Conservation (phyloP, 30 jellyfish, hydroid and myxozoan genomes). For the Phacellophora camtschatica region DNA sequence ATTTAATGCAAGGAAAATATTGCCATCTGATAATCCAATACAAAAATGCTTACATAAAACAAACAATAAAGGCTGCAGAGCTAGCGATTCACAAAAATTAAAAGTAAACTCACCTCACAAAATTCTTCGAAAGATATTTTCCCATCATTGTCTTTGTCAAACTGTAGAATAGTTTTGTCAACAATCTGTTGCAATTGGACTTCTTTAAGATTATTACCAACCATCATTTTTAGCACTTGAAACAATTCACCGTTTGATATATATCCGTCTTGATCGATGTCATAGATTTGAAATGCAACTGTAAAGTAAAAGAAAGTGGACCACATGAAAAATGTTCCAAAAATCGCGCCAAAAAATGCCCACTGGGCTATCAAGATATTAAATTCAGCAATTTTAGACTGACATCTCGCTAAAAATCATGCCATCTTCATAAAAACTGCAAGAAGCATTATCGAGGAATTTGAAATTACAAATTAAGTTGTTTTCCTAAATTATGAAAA, state of each 20-base stretch:
- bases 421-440: no score
- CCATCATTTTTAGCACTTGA: conserved; percentile 94
- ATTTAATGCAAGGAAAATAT: neutral
- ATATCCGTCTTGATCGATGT: conserved; percentile 93
- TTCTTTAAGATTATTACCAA: conserved; percentile 92
- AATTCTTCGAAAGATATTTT: conserved; percentile 90
- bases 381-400: no score
- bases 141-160: conserved; percentile 97
- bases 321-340: no score
- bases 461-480: no score
- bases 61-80: neutral
- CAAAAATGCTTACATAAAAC: neutral
- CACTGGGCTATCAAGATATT: no score
- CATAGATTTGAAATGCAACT: conserved; percentile 96
- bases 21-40: neutral
- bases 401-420: no score
- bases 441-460: no score
- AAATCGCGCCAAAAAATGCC: no score
- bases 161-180: conserved; percentile 93
- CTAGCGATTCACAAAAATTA: neutral
- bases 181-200: conserved; percentile 96
- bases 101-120: conserved; percentile 67
- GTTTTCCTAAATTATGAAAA: no score
- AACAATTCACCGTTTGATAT: conserved; percentile 95
- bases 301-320: neutral